Percentiles rank a stretch among this genome's conserved stretches.
phyloP scores from a whole-genome alignment of 2,113 vertebrate genomes.

The Oreochromis spilurus region DNA sequence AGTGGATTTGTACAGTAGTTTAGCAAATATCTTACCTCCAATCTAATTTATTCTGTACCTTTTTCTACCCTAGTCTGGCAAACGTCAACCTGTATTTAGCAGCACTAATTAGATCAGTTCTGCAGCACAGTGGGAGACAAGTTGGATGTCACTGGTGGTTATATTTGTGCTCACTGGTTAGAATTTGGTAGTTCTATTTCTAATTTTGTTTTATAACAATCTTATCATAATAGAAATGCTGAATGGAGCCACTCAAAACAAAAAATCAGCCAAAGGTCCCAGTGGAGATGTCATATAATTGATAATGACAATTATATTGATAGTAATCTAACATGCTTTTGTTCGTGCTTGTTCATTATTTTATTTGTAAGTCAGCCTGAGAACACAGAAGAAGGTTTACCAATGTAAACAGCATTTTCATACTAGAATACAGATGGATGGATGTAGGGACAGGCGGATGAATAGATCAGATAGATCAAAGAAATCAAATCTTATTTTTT shows the following conservation, averaged over 20 bases:
- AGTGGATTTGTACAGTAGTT: neutral
- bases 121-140: neutral
- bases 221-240: neutral
- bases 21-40: neutral
- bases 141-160: neutral
- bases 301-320: neutral
- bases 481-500: neutral
- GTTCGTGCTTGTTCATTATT: neutral
- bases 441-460: fast-evolving
- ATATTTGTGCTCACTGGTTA: neutral
- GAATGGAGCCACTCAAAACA: neutral
- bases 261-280: neutral
- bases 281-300: neutral
- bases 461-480: neutral
- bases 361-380: neutral
- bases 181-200: neutral
- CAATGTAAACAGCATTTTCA: neutral
- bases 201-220: neutral
- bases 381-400: neutral
- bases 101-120: neutral
- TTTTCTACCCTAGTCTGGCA: neutral
- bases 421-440: neutral
- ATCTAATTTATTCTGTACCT: neutral
- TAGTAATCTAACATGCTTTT: neutral
- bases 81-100: neutral